phyloP scores from a whole-genome alignment of 2,113 vertebrate genomes.

The Aptenodytes forsteri region DNA sequence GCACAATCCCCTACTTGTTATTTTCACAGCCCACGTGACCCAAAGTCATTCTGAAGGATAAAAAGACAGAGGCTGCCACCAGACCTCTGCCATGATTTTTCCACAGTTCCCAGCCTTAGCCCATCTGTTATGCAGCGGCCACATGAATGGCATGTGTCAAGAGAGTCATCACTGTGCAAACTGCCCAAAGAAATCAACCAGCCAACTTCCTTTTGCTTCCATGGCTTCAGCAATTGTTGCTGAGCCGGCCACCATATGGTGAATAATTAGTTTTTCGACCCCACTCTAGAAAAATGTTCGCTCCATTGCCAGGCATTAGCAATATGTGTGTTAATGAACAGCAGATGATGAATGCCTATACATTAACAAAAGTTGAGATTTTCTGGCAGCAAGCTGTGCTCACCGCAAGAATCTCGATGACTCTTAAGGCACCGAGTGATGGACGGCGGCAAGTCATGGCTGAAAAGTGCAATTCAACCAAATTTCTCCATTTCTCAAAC shows the following conservation, averaged over 20 bases:
- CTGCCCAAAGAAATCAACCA: constrained; percentile 82
- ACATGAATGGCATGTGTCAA: constrained; percentile 95
- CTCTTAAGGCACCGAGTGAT: neutral
- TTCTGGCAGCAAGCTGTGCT: constrained; percentile 49
- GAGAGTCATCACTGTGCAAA: constrained; percentile 86
- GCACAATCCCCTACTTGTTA: constrained; percentile 92
- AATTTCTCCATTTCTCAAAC: neutral
- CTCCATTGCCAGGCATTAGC: constrained; percentile 78
- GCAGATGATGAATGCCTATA: constrained; percentile 86
- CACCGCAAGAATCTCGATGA: constrained; percentile 11
- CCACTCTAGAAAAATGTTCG: constrained; percentile 83
- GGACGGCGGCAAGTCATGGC: neutral
- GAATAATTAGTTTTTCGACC: constrained; percentile 97
- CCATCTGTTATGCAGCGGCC: constrained; percentile 92
- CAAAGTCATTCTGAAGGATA: constrained; percentile 87
- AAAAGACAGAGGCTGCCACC: constrained; percentile 82
- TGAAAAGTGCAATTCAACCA: neutral
- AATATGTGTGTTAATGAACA: constrained; percentile 83
- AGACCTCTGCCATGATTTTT: constrained; percentile 88
- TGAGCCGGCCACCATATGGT: constrained; percentile 92
- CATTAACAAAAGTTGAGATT: constrained; percentile 80
- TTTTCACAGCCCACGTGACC: constrained; percentile 83
- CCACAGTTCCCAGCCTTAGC: constrained; percentile 87
- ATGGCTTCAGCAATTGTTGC: constrained; percentile 81
- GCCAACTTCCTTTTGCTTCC: constrained; percentile 84